Conservation (phyloP, 2,797 vertebrate species). For the Potorous gilbertii region DNA sequence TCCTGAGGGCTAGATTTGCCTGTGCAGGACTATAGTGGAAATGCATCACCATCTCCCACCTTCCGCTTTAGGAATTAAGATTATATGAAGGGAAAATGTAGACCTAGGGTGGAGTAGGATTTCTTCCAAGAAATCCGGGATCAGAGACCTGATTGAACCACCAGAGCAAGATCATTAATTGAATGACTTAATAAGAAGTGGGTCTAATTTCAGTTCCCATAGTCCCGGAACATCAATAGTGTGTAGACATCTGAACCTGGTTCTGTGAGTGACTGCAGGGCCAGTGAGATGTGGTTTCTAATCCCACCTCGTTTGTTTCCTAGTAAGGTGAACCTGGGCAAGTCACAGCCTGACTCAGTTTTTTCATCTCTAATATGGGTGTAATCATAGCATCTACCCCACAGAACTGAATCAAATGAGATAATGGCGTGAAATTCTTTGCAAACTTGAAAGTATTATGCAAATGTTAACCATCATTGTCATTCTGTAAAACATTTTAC, state of each 20-base stretch:
- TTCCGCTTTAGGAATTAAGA: constrained; percentile 7
- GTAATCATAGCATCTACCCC: background rate
- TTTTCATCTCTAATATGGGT: background rate
- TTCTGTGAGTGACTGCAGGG: background rate
- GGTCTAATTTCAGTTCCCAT: background rate
- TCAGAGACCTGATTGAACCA: background rate
- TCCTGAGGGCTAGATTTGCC: constrained; percentile 10
- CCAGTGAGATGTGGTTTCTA: background rate
- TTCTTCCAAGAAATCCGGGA: background rate
- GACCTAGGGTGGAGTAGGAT: background rate
- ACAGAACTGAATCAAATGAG: background rate
- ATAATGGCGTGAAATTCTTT: background rate
- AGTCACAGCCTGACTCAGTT: background rate
- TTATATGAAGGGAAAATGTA: background rate
- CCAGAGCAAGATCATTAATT: background rate
- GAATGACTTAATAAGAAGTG: background rate
- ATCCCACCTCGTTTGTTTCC: background rate
- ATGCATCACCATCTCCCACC: constrained; percentile 49
- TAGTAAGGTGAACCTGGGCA: background rate
- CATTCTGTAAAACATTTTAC: background rate
- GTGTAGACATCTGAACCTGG: background rate
- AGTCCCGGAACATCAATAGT: background rate
- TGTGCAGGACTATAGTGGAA: constrained; percentile 46
- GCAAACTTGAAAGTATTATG: background rate
- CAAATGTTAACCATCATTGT: too few relatives aligned